Evolutionary conservation across 2,888 invertebrate genomes (phyloP).

Genomic region (Timema cristinae): DNA sequence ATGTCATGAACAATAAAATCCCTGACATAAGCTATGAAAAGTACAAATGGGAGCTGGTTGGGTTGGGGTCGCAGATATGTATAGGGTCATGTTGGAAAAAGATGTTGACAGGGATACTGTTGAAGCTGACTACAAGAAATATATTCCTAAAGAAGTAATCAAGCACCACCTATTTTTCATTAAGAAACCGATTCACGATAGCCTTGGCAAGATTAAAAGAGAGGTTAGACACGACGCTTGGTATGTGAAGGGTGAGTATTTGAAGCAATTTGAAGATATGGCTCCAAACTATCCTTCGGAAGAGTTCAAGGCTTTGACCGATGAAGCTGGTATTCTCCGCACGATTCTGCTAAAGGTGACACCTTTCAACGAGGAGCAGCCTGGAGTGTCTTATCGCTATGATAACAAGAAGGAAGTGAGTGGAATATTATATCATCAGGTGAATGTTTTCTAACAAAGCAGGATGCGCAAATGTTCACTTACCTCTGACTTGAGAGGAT

Average conservation of each 20-base stretch:
- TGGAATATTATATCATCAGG: background rate
- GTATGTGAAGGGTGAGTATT: slow-evolving; percentile 73
- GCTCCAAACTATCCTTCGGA: slow-evolving; percentile 80
- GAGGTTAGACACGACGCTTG: slow-evolving; percentile 53
- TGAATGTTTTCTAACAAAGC: no score
- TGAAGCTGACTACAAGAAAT: slow-evolving; percentile 74
- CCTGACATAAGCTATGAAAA: slow-evolving; percentile 75
- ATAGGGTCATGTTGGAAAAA: slow-evolving; percentile 74
- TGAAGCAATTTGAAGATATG: slow-evolving; percentile 73
- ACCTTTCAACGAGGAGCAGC: slow-evolving; percentile 59
- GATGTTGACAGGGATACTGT: slow-evolving; percentile 62
- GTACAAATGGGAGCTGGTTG: slow-evolving; percentile 71
- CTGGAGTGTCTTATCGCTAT: slow-evolving; percentile 64
- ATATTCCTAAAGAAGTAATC: slow-evolving; percentile 74
- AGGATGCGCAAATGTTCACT: no score
- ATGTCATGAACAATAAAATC: slow-evolving; percentile 75
- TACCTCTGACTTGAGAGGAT: no score
- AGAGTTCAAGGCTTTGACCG: slow-evolving; percentile 63
- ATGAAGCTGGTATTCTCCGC: slow-evolving; percentile 49
- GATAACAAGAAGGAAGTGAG: slow-evolving; percentile 59
- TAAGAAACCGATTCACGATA: slow-evolving; percentile 68
- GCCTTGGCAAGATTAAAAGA: slow-evolving; percentile 54
- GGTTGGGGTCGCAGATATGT: slow-evolving; percentile 85
- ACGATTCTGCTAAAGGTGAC: slow-evolving; percentile 55
- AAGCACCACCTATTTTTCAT: slow-evolving; percentile 68